Base-by-base conservation (phyloP, 2,888 invertebrate species). In the Pristionchus japonicus region DNA sequence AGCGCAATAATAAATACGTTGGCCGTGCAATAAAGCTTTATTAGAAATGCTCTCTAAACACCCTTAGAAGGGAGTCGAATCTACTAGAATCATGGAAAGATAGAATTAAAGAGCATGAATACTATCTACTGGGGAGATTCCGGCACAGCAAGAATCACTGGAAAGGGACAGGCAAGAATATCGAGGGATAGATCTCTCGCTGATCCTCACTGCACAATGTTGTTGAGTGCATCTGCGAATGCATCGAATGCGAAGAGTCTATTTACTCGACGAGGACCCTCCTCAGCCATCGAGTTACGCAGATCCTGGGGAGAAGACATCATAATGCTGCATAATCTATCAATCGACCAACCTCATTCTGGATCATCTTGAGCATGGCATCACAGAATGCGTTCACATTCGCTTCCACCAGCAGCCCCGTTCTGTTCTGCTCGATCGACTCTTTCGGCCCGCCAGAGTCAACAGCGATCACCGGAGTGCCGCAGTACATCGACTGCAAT, bases 381-480 rank as follows among this genome's bases (percentile, higher is more conserved):
- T 47, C 57, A 52, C 74, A 70, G 64, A 80, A 87, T 40, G 43
- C 61, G 15, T 61, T 86, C 49, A 70, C 70, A 37, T 67, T 83
- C 52, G 89, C 91, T n/a, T 89, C 89, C 4, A 92, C 90, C n/a
- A 95, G 93, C 91, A 94, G 95, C 6, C 95, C 96, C 3, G 95
- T 95, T 64, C 92, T 92, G 3, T 94, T 94, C 89, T 95, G 90
- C 15, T 92, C 93, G 83, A 99, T 96, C 0, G 99, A 98, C 95
- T 99, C 99, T 1, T 96, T 96, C 0, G 99, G 99, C 0, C 99
- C 99, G 43, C 99, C 99, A 93, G 97, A 97, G 93, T 97, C 97
- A 0, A 97, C 97, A 0, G 99, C 99, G 91, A 99, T 96, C 0
- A 99, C 98, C 7, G 99, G 98, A 93, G 97, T 97, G 6, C 96